Base-by-base conservation (phyloP, 1,140 invertebrate species). In the Sitophilus oryzae region DNA sequence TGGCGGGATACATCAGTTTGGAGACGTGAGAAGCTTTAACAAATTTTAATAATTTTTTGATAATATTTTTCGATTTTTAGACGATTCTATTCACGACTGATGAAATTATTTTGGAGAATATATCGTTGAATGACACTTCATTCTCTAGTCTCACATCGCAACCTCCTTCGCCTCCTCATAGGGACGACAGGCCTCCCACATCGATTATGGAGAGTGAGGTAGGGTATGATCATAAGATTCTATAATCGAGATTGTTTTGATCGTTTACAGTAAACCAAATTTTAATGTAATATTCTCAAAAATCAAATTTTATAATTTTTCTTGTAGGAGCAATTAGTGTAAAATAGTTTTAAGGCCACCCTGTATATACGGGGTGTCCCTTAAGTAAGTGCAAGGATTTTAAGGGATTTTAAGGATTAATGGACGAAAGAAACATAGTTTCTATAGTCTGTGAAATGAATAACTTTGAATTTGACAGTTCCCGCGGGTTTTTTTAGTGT, bases 51-150 rank as follows among this genome's bases (percentile, higher is more conserved):
- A 22, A 20, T 25, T 19, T 5, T 44, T 45, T 45, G 10, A 19
- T 22, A 34, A 35, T 5, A 54, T 15, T 35, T 37, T 22, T 25
- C 10, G 15, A 20, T 57, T 52, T 81, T 36, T 72, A 91, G 88
- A 90, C 87, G 14, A 89, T 91, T 60, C 72, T 91, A 45, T 91
- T 89, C 69, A 89, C 88, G 19, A 86, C 81, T 47, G 80, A 88
- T 64, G 81, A 88, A 45, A 66, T 70, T 16, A 88, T 89, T 49
- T 72, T 91, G 19, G 85, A 90, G 70, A 67, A 75, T n/a, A 82
- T 91, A 43, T 79, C 85, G 43, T 67, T 77, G 36, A 80, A 88
- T 68, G 88, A 91, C 71, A 75, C 75, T 52, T 81, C 79, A 18
- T 88, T 83, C 71, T 76, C 79, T 62, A 71, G 72, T 8, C 66